These are phyloP conservation scores for Pseudorectes ferrugineus DNA, from an alignment of 2,113 vertebrate species.

Conservation along the genomic window DNA sequence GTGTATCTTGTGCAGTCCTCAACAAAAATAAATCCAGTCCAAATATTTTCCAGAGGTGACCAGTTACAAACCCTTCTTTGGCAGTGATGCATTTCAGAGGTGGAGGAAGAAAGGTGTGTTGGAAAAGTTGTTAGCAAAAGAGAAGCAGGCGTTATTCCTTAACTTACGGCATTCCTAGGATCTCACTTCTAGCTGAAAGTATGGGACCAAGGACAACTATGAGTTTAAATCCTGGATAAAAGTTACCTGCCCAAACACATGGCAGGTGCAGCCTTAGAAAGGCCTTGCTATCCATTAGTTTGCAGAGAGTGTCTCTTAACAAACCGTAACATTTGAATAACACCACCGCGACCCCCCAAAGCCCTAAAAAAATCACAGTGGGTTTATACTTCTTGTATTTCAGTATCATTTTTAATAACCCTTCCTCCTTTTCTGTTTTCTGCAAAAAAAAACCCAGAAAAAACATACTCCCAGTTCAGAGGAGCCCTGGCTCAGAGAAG, in stretches of 20 bases:
- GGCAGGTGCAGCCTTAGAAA: background rate
- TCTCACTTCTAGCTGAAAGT: background rate
- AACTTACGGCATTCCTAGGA: background rate
- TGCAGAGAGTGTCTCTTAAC: background rate
- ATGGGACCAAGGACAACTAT: background rate
- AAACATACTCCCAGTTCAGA: background rate
- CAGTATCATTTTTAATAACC: background rate
- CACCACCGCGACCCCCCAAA: background rate
- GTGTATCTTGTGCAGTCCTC: background rate
- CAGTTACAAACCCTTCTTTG: background rate
- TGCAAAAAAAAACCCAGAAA: background rate
- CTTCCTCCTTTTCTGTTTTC: background rate
- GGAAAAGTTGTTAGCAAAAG: background rate
- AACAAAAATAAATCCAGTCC: background rate
- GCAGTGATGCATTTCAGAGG: background rate
- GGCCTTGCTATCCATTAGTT: background rate
- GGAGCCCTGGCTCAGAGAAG: background rate
- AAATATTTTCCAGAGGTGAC: background rate
- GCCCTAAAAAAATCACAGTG: background rate
- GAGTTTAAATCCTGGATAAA: background rate
- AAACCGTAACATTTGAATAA: background rate
- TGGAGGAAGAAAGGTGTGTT: background rate
- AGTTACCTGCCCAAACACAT: background rate
- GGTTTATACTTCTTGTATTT: background rate
- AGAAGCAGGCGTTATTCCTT: background rate